Evolutionary conservation across 2,888 invertebrate species (phyloP).

Genomic region (Capitulum mitella): DNA sequence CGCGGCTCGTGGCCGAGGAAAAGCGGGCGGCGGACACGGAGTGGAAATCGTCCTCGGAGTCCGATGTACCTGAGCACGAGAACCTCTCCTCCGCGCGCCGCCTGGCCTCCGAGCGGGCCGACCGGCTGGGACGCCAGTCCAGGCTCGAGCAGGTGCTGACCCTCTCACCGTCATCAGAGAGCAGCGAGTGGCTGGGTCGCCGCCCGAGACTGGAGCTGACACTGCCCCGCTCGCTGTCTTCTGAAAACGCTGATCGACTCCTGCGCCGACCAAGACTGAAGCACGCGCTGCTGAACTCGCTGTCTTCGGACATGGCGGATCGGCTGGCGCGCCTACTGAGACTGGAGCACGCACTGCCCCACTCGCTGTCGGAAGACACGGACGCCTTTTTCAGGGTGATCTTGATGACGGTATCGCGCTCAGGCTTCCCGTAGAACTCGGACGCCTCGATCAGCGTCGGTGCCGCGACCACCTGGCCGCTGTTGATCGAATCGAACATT

Average conservation of each 20-base stretch:
- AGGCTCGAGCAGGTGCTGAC: background rate
- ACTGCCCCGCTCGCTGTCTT: no score
- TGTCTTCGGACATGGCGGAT: background rate
- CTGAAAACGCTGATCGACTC: no score
- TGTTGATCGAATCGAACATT: background rate
- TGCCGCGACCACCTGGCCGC: background rate
- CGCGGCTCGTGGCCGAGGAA: background rate
- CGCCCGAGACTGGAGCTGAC: no score
- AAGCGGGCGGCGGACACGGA: background rate
- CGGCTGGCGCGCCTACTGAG: background rate
- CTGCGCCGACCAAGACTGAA: no score
- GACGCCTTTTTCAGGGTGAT: background rate
- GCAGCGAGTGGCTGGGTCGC: no score
- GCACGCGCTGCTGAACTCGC: no score
- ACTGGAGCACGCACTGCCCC: background rate
- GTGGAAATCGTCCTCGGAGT: background rate
- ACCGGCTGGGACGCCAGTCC: background rate
- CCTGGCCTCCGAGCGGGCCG: background rate
- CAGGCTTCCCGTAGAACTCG: background rate
- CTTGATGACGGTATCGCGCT: background rate
- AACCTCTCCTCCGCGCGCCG: background rate
- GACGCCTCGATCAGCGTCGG: background rate
- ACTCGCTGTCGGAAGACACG: background rate
- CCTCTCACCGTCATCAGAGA: slow-evolving; percentile 3
- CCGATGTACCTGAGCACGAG: background rate